Base-by-base conservation (phyloP, 2,888 invertebrate genomes). In the Ennomos quercinarius region DNA sequence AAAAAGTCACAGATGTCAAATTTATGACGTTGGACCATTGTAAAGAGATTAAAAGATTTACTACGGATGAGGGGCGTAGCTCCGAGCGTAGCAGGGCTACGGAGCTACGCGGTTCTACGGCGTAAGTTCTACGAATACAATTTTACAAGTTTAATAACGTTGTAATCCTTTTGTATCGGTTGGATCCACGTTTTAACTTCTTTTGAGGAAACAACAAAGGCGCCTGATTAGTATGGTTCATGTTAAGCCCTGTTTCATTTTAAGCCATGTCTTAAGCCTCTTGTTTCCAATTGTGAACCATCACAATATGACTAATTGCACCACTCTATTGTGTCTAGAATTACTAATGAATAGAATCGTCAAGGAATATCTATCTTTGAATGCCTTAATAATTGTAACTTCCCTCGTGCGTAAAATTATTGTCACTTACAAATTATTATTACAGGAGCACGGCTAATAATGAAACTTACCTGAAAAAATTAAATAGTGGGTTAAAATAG, bases 1-100 rank as follows among this genome's bases (percentile, higher is more conserved):
- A 91, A 92, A 91, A 92, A 91, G 88, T 91, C 91, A 87, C 91
- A 91, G 89, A 91, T 91, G 91, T 91, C 89, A 89, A 90, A 92
- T 92, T 92, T 92, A 92, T 91, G 89, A 89, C 85, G 80, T 83
- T 72, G 87, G 86, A 86, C 89, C 89, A 90, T 89, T 91, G 91
- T 87, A 89, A 89, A 91, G 88, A 89, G 91, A 92, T 92, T 92
- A 91, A 91, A 91, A 89, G 89, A 90, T 92, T 91, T 91, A 91
- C 81, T 85, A 85, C 81, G 83, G 79, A 77, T 74, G 77, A 78
- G 80, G 75, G 72, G 77, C 68, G 73, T 54, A 72, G 62, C 78
- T 75, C 72, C 77, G 76, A 50, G 44, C 54, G 54, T 60, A 60
- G 60, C 62, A 56, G 36, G n/a, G 75, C 75, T 73, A 73, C 74